Base-by-base conservation (phyloP, 2,888 invertebrate genomes). In the Temnothorax ravouxi region DNA sequence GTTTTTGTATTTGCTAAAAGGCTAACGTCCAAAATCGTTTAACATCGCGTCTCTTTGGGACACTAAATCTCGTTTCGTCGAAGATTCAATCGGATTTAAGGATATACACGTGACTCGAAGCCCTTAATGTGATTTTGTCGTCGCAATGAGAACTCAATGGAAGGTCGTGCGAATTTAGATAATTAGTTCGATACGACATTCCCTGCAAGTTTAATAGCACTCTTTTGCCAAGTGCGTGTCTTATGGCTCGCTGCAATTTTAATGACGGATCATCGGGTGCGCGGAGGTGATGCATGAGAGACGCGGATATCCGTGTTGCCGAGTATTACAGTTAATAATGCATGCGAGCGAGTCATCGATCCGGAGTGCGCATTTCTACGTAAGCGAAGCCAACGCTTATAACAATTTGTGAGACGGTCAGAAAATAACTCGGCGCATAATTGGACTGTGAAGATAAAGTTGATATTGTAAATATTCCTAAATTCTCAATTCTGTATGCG, bases 151-250 rank as follows among this genome's bases (percentile, higher is more conserved):
- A 76, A 41, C 25, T 25, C 38, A 25, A 66, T 54, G 41, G n/a
- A 34, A n/a, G 15, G 44, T 56, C 41, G 54, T 2, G 13, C 29
- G 41, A 56, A 44, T 77, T 44, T 44, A 9, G 56, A 67, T 67
- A 77, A 77, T 83, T 69, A 83, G 83, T 61, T 83, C n/a, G 62
- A 52, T 76, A 64, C 41, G 59, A 77, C 21, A 56, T 38, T 44
- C 21, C 52, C 11, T 72, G 69, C 71, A 83, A 77, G 52, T 76
- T 85, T 76, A 61, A 85, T 66, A 61, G 29, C 56, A 72, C 72
- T 77, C 66, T 83, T 83, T 69, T 15, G 25, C 34, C 6, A 29
- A 62, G 29, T 50, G 47, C 64, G 61, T 83, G 25, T 56, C 83
- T 59, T 59, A 56, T n/a, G 64, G 56, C 18, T 56, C 15, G 29